phyloP scores from a whole-genome alignment of 1,140 invertebrate species.

The Drosophila lowei region DNA sequence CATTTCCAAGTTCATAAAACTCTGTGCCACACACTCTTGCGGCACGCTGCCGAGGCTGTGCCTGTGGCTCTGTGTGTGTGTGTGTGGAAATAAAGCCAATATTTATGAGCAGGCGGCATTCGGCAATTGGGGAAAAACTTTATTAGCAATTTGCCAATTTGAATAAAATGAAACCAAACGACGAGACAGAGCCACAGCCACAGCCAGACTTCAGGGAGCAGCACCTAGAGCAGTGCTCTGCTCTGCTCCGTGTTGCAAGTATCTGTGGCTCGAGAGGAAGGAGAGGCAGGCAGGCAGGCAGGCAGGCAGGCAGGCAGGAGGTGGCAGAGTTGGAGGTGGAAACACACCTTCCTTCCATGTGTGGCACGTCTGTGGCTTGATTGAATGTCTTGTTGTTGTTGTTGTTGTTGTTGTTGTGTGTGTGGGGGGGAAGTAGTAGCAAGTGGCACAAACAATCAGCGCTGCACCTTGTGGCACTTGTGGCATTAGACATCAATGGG shows the following conservation, averaged over 20 bases:
- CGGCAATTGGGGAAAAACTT: constrained; percentile 48
- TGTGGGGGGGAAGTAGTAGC: background rate
- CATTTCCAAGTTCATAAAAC: constrained; percentile 49
- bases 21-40: too few species aligned
- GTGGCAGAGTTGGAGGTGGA: constrained; percentile 21
- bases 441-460: constrained; percentile 30
- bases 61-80: too few species aligned
- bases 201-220: constrained; percentile 10
- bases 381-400: constrained; percentile 26
- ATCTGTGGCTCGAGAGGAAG: background rate
- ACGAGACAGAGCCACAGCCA: constrained; percentile 4
- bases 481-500: constrained; percentile 17
- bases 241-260: too few species aligned
- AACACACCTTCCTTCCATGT: constrained; percentile 30
- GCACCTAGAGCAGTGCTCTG: background rate
- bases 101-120: constrained; percentile 51
- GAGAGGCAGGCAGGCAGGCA: too few species aligned
- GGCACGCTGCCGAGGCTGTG: constrained; percentile 18
- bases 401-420: too few species aligned
- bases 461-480: constrained; percentile 12
- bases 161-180: constrained; percentile 48
- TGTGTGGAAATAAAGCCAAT: constrained; percentile 50
- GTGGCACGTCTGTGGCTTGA: constrained; percentile 19
- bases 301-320: too few species aligned
- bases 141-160: constrained; percentile 72